Evolutionary conservation across 2,113 vertebrate genomes (phyloP).

Genomic region (Pituophis catenifer): DNA sequence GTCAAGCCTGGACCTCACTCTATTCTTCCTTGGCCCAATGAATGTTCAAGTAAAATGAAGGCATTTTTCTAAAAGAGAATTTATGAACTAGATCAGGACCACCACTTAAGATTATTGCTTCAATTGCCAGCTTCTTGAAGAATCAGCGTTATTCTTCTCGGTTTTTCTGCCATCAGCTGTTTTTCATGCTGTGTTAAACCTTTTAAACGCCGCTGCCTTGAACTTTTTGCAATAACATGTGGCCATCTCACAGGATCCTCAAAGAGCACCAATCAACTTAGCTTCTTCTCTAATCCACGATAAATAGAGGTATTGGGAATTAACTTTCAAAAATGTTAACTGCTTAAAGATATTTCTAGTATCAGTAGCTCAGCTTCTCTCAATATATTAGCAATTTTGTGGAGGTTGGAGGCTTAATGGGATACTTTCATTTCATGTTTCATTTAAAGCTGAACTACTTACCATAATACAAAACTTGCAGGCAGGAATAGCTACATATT

Average conservation of each 20-base stretch:
- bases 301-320: neutral
- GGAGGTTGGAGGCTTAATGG: neutral
- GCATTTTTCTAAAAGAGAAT: neutral
- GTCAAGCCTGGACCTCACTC: neutral
- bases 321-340: neutral
- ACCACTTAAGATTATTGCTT: neutral
- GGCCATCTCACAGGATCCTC: neutral
- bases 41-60: neutral
- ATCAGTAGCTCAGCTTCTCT: neutral
- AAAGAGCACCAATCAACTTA: neutral
- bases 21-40: neutral
- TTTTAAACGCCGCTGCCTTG: neutral
- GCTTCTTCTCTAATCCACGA: neutral
- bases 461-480: neutral
- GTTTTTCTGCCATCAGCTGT: neutral
- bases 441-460: neutral
- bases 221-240: neutral
- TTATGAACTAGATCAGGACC: neutral
- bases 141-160: neutral
- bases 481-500: neutral
- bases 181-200: neutral
- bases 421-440: neutral
- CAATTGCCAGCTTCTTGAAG: neutral
- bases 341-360: neutral
- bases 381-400: neutral